Evolutionary conservation across 2,113 vertebrate genomes (phyloP), one percentile per base, ranked within the genome.

Genomic region (Ploceus nigricollis): DNA sequence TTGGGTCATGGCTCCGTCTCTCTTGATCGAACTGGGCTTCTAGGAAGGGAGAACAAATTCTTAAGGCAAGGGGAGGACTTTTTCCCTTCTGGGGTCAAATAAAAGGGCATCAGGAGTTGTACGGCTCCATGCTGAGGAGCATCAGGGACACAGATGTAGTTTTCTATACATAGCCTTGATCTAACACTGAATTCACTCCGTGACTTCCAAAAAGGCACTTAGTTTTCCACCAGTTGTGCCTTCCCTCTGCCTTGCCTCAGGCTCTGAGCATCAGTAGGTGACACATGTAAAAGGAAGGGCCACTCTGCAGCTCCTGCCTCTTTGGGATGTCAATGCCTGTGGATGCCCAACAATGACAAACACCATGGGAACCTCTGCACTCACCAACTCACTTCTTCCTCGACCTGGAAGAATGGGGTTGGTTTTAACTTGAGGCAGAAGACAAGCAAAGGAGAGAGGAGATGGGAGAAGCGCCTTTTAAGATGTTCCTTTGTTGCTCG

Each of bases 111-210:
- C 28, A 66, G 44, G 39, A 40, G 39, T 13, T 72, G 37, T n/a
- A 70, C 0, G 7, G 60, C 53, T 77, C 56, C 11, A 3, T 47
- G 69, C 60, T 81, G 61, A 58, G 58, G 54, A 94, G 56, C 87
- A 87, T 73, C 72, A 94, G 91, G 89, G 66, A 72, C 47, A 39
- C 92, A 91, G 77, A 87, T 88, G 78, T 57, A 65, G 58, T 50
- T 91, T 48, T 89, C 72, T 48, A 40, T 20, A 17, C 0, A 0
- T 2, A 71, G 54, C 40, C 63, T 42, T 23, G 31, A 69, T 83
- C 72, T 11, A 66, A 69, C 3, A 45, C 22, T 17, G 30, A 60
- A 64, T 24, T 64, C 47, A 40, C 30, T 37, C 68, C 33, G 56
- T 37, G 64, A 72, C 87, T 95, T 80, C 18, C 82, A 45, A 40